These are phyloP conservation scores for Trichomalopsis sarcophagae DNA, from an alignment of 1,140 invertebrate species.

Conservation along the genomic window DNA sequence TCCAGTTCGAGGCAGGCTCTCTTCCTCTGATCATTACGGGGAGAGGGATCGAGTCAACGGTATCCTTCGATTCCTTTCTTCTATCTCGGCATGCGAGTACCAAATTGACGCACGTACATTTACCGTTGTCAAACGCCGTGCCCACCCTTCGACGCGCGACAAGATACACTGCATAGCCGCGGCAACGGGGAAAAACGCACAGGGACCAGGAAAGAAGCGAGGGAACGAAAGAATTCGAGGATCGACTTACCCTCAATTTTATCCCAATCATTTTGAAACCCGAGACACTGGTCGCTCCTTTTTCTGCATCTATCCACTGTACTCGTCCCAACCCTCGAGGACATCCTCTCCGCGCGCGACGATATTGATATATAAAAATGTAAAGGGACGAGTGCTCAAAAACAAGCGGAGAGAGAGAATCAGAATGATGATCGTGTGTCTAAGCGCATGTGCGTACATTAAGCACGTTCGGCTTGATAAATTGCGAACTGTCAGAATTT, in stretches of 20 bases:
- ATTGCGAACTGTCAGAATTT: conserved; percentile 66
- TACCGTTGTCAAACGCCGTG: conserved; percentile 19
- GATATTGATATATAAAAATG: conserved; percentile 65
- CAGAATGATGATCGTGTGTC: not conserved
- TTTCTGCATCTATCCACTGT: not conserved
- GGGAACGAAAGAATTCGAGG: conserved; percentile 19
- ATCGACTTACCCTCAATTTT: conserved; percentile 72
- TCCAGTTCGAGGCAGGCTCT: conserved; percentile 48
- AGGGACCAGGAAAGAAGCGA: conserved; percentile 1
- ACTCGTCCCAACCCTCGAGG: not conserved
- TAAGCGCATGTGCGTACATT: conserved; percentile 6
- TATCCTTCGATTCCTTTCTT: not conserved
- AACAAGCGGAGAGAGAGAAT: conserved; percentile 14
- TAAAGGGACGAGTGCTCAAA: conserved; percentile 13
- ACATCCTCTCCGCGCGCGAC: conserved; percentile 46
- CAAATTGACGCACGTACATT: conserved; percentile 63
- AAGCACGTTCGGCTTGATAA: conserved; percentile 60
- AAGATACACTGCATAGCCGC: not conserved
- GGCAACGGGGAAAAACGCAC: not conserved
- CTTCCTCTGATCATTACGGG: conserved; percentile 27
- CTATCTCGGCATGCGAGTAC: conserved; percentile 39
- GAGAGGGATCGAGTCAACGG: conserved; percentile 1
- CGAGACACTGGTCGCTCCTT: conserved; percentile 57
- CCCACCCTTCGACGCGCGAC: conserved; percentile 14
- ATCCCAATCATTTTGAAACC: conserved; percentile 73